Percentiles rank a stretch among this genome's conserved stretches.
These are phyloP conservation scores for Odontothrips loti DNA, from an alignment of 2,888 invertebrate genomes.

Conservation along the genomic window DNA sequence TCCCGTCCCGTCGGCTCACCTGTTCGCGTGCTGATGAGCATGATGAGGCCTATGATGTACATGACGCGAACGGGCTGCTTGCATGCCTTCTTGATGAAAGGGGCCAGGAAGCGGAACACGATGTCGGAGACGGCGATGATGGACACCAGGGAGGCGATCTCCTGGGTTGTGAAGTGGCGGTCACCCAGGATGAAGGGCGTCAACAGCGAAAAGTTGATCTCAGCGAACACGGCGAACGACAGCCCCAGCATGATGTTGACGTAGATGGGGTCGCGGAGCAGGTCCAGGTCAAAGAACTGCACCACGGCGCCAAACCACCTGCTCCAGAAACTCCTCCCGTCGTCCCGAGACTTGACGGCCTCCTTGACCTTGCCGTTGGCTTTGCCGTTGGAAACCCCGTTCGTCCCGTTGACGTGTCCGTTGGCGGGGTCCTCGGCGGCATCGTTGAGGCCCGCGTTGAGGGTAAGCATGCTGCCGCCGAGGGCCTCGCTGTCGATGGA, in stretches of 20 bases:
- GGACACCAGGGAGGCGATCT: conserved; percentile 62
- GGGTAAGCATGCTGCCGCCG: not conserved
- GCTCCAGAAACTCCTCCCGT: too few species aligned
- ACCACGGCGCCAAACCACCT: conserved; percentile 45
- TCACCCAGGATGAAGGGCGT: conserved; percentile 64
- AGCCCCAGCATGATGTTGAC: conserved; percentile 64
- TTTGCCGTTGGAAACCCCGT: not conserved
- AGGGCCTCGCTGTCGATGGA: not conserved
- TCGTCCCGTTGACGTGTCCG: too few species aligned
- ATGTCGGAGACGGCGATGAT: conserved; percentile 54
- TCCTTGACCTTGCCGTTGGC: not conserved
- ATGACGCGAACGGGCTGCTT: conserved; percentile 59
- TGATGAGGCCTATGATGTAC: conserved; percentile 55
- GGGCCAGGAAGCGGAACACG: conserved; percentile 51
- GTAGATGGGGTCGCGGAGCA: conserved; percentile 63
- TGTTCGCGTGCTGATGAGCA: conserved; percentile 58
- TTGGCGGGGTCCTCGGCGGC: too few species aligned
- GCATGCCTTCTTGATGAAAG: conserved; percentile 62
- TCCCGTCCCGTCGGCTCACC: conserved; percentile 51
- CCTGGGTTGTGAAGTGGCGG: conserved; percentile 54
- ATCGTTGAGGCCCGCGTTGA: not conserved
- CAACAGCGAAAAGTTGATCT: conserved; percentile 63
- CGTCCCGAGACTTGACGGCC: not conserved
- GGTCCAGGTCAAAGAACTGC: conserved; percentile 59
- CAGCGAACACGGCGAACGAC: conserved; percentile 63